Conservation (phyloP, 2,797 vertebrate species). For the Poeciliopsis infans region DNA sequence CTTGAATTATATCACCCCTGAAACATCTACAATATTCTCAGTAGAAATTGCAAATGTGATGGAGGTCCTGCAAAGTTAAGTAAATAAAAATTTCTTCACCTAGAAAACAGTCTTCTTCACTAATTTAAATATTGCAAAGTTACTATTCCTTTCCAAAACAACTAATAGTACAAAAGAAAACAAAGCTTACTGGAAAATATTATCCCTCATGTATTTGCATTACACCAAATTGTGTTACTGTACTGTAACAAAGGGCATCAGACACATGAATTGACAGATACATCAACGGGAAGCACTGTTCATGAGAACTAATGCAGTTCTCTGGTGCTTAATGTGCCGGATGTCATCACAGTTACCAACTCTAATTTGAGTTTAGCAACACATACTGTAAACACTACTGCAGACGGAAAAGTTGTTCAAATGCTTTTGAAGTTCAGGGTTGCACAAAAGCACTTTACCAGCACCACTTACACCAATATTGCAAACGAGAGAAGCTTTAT, state of each 20-base stretch:
- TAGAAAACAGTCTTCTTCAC: constrained; percentile 35
- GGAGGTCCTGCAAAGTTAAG: constrained; percentile 29
- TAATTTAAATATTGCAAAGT: constrained; percentile 26
- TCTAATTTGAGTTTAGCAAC: constrained; percentile 25
- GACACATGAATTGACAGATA: constrained; percentile 48
- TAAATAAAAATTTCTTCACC: constrained; percentile 34
- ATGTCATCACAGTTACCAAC: constrained; percentile 54
- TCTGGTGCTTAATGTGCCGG: constrained; percentile 47
- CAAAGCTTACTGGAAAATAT: constrained; percentile 31
- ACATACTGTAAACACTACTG: constrained; percentile 36
- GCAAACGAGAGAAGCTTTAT: constrained; percentile 2
- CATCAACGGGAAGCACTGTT: constrained; percentile 55
- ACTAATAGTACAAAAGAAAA: constrained; percentile 34
- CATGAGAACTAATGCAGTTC: constrained; percentile 61
- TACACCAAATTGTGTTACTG: constrained; percentile 49
- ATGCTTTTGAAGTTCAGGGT: constrained; percentile 13
- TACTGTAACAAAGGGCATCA: constrained; percentile 45
- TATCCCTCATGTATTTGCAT: constrained; percentile 37
- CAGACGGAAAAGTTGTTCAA: constrained; percentile 22
- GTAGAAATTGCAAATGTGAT: constrained; percentile 25
- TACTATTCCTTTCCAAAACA: constrained; percentile 17
- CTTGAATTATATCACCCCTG: constrained; percentile 8
- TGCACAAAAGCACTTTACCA: constrained; percentile 27
- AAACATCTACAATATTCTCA: constrained; percentile 16
- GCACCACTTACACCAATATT: not conserved